These are phyloP conservation scores for Autographa pulchrina DNA, from an alignment of 2,888 invertebrate species.

Conservation along the genomic window DNA sequence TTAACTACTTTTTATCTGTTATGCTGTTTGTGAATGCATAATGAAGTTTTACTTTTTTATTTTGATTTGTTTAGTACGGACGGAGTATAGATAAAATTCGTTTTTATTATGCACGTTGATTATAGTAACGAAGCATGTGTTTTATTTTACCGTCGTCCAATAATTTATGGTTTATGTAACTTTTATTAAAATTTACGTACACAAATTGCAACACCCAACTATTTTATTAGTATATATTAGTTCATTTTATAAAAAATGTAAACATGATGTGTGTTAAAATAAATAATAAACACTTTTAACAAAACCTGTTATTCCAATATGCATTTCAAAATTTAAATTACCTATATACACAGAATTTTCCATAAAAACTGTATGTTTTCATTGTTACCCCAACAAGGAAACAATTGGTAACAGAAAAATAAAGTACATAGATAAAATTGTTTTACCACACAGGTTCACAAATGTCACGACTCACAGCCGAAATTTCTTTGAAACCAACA, in stretches of 20 bases:
- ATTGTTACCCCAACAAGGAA: not conserved
- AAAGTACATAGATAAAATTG: constrained; percentile 12
- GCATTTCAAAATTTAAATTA: no score
- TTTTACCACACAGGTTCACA: constrained; percentile 6
- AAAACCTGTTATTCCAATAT: no score
- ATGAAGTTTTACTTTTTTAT: not conserved
- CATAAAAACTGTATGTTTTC: not conserved
- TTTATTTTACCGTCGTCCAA: no score
- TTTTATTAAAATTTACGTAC: no score
- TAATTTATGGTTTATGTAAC: no score
- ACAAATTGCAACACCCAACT: no score
- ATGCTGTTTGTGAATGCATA: constrained; percentile 20
- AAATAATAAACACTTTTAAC: no score
- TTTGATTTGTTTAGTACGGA: not conserved
- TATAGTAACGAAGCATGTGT: no score
- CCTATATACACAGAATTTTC: not conserved
- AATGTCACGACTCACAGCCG: not conserved
- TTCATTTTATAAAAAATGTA: not conserved
- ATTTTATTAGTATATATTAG: no score
- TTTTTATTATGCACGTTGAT: not conserved
- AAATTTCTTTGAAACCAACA: constrained; percentile 28
- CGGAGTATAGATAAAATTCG: not conserved
- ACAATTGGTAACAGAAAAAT: constrained; percentile 15
- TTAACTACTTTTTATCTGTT: constrained; percentile 43
- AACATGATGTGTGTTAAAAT: no score